Conservation (phyloP, 2,888 invertebrate species). For the Athalia rosae region DNA sequence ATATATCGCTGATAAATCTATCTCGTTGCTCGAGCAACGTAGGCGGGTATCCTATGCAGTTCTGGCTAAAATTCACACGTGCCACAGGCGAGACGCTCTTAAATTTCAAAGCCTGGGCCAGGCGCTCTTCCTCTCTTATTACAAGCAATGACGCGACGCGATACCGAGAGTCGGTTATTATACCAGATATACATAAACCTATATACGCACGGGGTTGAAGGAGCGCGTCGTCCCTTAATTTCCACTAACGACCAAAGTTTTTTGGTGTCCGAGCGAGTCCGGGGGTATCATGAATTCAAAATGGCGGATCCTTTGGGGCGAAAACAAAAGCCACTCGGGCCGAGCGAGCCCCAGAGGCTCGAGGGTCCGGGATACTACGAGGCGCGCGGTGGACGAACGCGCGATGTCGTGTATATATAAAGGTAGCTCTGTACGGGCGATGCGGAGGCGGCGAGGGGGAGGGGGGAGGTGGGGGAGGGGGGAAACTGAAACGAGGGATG, state of each 20-base stretch:
- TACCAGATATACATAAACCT: not conserved
- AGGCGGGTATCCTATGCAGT: too few species aligned
- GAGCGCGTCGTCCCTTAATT: slow-evolving; percentile 57
- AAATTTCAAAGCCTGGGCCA: not conserved
- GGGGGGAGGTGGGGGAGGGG: slow-evolving; percentile 15
- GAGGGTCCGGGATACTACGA: slow-evolving; percentile 55
- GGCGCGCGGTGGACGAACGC: slow-evolving; percentile 17
- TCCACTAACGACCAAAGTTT: slow-evolving; percentile 72
- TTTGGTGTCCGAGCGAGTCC: slow-evolving; percentile 69
- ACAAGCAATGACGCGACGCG: not conserved
- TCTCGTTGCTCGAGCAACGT: too few species aligned
- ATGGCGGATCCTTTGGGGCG: slow-evolving; percentile 70
- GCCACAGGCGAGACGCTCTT: slow-evolving; percentile 13
- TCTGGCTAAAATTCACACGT: not conserved
- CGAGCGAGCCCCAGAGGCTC: slow-evolving; percentile 53
- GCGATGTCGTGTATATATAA: not conserved
- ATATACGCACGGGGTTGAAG: not conserved
- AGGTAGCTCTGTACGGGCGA: slow-evolving; percentile 11
- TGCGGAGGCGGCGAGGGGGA: slow-evolving; percentile 20
- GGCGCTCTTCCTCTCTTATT: slow-evolving; percentile 22
- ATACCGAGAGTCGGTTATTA: not conserved
- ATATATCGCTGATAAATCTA: too few species aligned
- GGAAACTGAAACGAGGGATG: slow-evolving; percentile 29
- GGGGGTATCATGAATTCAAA: slow-evolving; percentile 72
- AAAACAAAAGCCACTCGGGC: slow-evolving; percentile 72